Percentiles rank a stretch among this genome's conserved stretches.
These are phyloP conservation scores for Bucorvus abyssinicus DNA, from an alignment of 2,797 vertebrate genomes.

Conservation along the genomic window DNA sequence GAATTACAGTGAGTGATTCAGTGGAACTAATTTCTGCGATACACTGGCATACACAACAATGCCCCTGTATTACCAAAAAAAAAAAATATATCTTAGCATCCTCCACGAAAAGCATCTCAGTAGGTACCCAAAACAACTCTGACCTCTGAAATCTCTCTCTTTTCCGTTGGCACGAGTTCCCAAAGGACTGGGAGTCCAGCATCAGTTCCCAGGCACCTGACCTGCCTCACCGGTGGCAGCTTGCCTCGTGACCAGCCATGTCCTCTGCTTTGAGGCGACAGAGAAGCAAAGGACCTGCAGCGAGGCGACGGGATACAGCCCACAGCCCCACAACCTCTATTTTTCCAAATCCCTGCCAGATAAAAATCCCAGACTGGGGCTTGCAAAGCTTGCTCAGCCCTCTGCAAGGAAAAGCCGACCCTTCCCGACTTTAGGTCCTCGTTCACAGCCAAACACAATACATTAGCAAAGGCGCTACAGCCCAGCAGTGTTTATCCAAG, in stretches of 20 bases:
- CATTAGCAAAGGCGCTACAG: background rate
- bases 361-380: background rate
- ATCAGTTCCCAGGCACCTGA: background rate
- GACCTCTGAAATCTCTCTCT: background rate
- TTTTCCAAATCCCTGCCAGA: background rate
- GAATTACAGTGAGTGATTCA: background rate
- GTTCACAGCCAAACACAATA: background rate
- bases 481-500: constrained; percentile 14
- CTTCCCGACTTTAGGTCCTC: background rate
- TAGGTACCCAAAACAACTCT: background rate
- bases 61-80: background rate
- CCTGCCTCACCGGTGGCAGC: background rate
- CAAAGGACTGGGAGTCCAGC: background rate
- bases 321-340: background rate
- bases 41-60: background rate
- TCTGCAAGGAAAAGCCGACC: background rate
- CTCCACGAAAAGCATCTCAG: background rate
- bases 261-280: background rate
- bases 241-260: background rate
- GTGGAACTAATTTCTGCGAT: background rate
- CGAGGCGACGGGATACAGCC: background rate
- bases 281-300: background rate
- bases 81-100: background rate
- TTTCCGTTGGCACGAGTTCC: background rate
- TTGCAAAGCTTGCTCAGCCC: background rate